Percentiles rank a stretch among this genome's conserved stretches.
Conservation (phyloP, 2,113 vertebrate species). For the Oriolus oriolus region DNA sequence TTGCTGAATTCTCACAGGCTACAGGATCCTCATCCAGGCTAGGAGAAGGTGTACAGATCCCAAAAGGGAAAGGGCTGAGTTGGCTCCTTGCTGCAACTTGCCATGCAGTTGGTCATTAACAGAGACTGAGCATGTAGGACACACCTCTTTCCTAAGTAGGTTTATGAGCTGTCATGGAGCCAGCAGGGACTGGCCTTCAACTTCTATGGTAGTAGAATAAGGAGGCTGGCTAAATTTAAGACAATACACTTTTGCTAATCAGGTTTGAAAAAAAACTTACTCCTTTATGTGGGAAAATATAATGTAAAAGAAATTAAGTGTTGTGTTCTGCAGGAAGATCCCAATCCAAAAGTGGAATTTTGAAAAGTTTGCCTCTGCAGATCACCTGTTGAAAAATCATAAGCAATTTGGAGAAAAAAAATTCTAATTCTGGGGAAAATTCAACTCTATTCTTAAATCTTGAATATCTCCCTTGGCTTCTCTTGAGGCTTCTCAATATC, state of each 20-base stretch:
- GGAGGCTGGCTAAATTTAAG: background rate
- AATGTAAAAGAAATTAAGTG: background rate
- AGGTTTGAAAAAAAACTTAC: background rate
- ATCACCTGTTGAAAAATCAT: background rate
- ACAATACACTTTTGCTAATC: background rate
- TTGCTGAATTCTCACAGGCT: background rate
- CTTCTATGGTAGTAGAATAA: background rate
- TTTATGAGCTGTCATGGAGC: background rate
- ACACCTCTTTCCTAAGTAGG: background rate
- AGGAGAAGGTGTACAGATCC: background rate
- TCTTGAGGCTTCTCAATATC: background rate
- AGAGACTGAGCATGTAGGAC: background rate
- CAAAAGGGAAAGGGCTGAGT: background rate
- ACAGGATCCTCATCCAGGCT: background rate
- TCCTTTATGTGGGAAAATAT: background rate
- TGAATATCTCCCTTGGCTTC: background rate
- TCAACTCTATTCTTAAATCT: background rate
- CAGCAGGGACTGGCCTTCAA: background rate
- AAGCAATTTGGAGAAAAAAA: background rate
- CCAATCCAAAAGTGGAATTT: background rate
- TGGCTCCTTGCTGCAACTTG: background rate
- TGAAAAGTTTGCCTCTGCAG: background rate
- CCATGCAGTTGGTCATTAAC: background rate
- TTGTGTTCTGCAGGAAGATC: background rate
- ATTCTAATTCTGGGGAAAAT: background rate